Evolutionary conservation across 1,140 invertebrate species (phyloP).

Genomic region (Amphibalanus amphitrite): DNA sequence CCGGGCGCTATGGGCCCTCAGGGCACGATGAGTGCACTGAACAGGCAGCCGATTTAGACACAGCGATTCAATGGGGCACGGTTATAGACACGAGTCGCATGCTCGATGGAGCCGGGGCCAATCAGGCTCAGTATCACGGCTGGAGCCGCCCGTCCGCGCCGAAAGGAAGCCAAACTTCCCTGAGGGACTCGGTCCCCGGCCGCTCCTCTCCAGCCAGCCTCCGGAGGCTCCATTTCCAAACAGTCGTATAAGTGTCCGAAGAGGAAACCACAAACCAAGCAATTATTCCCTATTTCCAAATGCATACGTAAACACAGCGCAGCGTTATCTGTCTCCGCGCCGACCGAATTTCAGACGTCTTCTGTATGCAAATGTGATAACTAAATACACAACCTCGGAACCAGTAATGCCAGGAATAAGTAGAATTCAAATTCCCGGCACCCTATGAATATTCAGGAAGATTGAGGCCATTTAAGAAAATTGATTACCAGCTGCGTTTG

Average conservation of each 20-base stretch:
- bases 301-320: neutral
- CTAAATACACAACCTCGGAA: neutral
- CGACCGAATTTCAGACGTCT: neutral
- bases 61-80: too few species aligned
- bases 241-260: neutral
- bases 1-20: neutral
- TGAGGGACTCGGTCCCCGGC: too few species aligned
- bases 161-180: too few species aligned
- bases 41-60: too few species aligned
- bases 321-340: neutral
- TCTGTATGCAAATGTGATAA: slow-evolving; percentile 1
- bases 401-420: neutral
- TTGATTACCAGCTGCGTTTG: neutral
- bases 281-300: neutral
- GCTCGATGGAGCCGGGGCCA: too few species aligned
- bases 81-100: too few species aligned
- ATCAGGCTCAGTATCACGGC: too few species aligned
- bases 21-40: too few species aligned
- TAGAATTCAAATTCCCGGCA: neutral
- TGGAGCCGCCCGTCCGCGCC: too few species aligned
- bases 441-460: neutral
- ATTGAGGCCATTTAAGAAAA: neutral
- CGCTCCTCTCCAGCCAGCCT: too few species aligned
- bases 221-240: too few species aligned
- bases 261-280: neutral